These are phyloP conservation scores for Lacanobia oleracea DNA, from an alignment of 2,888 invertebrate genomes.

Conservation along the genomic window DNA sequence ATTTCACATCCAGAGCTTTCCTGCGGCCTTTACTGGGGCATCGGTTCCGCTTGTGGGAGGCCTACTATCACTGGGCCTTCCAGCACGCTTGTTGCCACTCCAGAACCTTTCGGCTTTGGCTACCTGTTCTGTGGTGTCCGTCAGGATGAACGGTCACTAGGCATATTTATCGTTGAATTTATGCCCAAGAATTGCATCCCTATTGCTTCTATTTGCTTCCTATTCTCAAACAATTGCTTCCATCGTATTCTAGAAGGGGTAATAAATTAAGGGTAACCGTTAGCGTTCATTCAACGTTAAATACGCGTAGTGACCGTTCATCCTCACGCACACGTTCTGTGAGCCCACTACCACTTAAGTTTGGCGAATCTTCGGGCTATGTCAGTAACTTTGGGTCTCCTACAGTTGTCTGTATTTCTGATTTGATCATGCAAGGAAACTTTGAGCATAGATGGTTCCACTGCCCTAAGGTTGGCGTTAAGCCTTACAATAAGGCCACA, in stretches of 20 bases:
- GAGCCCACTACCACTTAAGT: background rate
- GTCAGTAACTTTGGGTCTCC: background rate
- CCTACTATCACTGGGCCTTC: background rate
- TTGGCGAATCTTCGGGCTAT: background rate
- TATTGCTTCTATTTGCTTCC: too few relatives aligned
- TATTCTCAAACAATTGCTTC: too few relatives aligned
- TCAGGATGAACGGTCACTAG: too few relatives aligned
- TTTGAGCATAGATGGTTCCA: background rate
- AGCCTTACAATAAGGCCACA: too few relatives aligned
- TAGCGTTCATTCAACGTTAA: too few relatives aligned
- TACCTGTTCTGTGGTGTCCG: too few relatives aligned
- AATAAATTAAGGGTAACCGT: too few relatives aligned
- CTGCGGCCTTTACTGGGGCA: background rate
- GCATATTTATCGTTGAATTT: too few relatives aligned
- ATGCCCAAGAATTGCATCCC: too few relatives aligned
- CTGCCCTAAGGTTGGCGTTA: background rate
- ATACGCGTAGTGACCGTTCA: too few relatives aligned
- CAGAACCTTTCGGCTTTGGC: background rate
- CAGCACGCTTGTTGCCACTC: background rate
- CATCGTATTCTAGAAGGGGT: too few relatives aligned
- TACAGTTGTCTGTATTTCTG: background rate
- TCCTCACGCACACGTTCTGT: too few relatives aligned
- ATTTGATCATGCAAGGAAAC: background rate
- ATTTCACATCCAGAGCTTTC: background rate
- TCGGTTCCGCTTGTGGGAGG: background rate